Evolutionary conservation across 2,797 vertebrate species (phyloP).

Genomic region (Oreochromis mossambicus): DNA sequence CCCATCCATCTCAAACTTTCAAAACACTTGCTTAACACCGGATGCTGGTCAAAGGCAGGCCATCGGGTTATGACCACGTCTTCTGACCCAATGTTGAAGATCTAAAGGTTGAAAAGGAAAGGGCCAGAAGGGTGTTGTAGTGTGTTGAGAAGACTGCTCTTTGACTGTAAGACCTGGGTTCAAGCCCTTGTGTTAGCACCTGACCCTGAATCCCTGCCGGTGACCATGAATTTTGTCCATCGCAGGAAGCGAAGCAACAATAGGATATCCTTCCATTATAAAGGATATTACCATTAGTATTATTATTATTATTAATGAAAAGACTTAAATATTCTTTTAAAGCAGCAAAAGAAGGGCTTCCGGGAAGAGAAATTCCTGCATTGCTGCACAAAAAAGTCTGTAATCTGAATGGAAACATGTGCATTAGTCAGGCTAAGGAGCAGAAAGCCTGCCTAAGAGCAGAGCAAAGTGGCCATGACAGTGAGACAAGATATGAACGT

Average conservation of each 20-base stretch:
- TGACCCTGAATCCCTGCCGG: not conserved
- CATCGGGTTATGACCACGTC: conserved; percentile 45
- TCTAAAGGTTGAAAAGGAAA: conserved; percentile 39
- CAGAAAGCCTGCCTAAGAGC: conserved; percentile 15
- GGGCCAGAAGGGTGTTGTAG: conserved; percentile 41
- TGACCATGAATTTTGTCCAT: conserved; percentile 13
- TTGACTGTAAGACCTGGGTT: conserved; percentile 35
- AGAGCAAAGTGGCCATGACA: conserved; percentile 25
- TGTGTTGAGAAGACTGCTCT: not conserved
- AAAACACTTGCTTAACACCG: conserved; percentile 31
- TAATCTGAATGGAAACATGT: not conserved
- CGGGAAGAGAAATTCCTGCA: not conserved
- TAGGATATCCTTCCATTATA: not conserved
- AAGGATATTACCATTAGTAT: not conserved
- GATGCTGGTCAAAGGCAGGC: conserved; percentile 45
- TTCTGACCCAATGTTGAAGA: conserved; percentile 52
- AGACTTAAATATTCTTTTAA: not conserved
- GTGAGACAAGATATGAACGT: conserved; percentile 2
- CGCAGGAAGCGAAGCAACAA: not conserved
- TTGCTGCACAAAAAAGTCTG: not conserved
- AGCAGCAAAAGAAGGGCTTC: not conserved
- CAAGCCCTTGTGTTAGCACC: conserved; percentile 30
- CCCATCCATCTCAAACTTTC: conserved; percentile 36
- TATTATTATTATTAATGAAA: conserved; percentile 17
- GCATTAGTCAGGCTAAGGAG: not conserved